These are phyloP conservation scores for Diplodus sargus DNA, from an alignment of 2,797 vertebrate genomes.

Conservation along the genomic window DNA sequence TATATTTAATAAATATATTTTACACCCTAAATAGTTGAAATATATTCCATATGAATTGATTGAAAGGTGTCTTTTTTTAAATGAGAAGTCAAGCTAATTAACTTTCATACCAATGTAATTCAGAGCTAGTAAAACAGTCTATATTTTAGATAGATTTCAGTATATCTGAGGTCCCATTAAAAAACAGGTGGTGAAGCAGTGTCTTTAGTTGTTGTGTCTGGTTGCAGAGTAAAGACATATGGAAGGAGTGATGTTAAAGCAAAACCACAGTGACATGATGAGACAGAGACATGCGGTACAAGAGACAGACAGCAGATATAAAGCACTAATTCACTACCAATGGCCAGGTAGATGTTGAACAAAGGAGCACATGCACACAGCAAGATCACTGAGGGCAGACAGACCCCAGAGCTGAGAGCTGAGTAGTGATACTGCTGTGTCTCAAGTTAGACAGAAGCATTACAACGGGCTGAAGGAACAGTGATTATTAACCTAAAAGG, in stretches of 20 bases:
- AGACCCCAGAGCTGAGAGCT: constrained; percentile 78
- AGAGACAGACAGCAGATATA: constrained; percentile 13
- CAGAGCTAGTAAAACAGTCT: not conserved
- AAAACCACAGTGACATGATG: not conserved
- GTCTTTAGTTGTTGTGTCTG: not conserved
- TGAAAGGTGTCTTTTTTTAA: not conserved
- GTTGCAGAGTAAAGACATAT: constrained; percentile 11
- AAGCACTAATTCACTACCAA: not conserved
- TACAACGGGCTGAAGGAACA: not conserved
- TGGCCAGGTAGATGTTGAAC: not conserved
- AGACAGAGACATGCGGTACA: constrained; percentile 18
- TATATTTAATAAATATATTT: not conserved
- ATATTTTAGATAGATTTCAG: too few relatives aligned
- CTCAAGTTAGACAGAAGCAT: constrained; percentile 21
- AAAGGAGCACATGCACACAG: constrained; percentile 10
- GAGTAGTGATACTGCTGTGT: constrained; percentile 83
- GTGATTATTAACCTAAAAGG: not conserved
- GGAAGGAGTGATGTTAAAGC: constrained; percentile 8
- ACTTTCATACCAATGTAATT: not conserved
- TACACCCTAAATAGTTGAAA: not conserved
- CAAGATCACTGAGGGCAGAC: constrained; percentile 63
- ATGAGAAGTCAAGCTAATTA: not conserved
- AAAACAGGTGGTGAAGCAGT: not conserved
- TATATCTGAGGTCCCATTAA: too few relatives aligned
- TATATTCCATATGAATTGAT: not conserved